Evolutionary conservation across 2,888 invertebrate species (phyloP).

Genomic region (Caenorhabditis drosophilae): DNA sequence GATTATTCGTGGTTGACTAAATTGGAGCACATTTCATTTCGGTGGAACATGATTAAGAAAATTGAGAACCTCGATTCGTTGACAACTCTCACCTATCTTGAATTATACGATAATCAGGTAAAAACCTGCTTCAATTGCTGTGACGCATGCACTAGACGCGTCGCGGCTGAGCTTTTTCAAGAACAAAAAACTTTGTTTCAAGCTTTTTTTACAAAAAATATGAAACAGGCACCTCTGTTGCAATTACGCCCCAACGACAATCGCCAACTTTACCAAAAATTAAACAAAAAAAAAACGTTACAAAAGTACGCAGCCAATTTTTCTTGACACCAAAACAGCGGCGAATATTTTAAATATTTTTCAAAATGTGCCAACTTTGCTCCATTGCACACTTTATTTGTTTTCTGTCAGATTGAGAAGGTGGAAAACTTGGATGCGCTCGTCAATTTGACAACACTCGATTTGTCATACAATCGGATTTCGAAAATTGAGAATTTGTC

Average conservation of each 20-base stretch:
- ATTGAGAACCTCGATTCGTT: conserved; percentile 87
- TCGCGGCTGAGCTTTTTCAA: too few relatives aligned
- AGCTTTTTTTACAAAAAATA: too few relatives aligned
- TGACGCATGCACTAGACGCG: too few relatives aligned
- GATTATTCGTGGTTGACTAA: conserved; percentile 51
- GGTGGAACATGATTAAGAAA: conserved; percentile 94
- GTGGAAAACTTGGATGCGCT: conserved; percentile 89
- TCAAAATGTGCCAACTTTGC: not conserved
- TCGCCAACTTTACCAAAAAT: too few relatives aligned
- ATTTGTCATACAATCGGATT: conserved; percentile 90
- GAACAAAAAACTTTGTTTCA: too few relatives aligned
- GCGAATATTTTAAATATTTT: too few relatives aligned
- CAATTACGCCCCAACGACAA: too few relatives aligned
- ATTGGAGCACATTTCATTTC: conserved; percentile 79
- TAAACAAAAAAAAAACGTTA: too few relatives aligned
- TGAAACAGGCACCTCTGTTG: too few relatives aligned
- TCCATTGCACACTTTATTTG: not conserved
- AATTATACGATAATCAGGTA: conserved; percentile 96
- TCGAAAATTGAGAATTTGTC: conserved; percentile 70
- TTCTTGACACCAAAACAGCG: not conserved
- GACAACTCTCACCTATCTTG: conserved; percentile 80
- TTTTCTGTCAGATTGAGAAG: conserved; percentile 68
- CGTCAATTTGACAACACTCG: conserved; percentile 88
- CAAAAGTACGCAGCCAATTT: too few relatives aligned
- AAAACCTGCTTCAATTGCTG: too few relatives aligned